Conservation (phyloP, 2,888 invertebrate genomes). For the Tridacna crocea region DNA sequence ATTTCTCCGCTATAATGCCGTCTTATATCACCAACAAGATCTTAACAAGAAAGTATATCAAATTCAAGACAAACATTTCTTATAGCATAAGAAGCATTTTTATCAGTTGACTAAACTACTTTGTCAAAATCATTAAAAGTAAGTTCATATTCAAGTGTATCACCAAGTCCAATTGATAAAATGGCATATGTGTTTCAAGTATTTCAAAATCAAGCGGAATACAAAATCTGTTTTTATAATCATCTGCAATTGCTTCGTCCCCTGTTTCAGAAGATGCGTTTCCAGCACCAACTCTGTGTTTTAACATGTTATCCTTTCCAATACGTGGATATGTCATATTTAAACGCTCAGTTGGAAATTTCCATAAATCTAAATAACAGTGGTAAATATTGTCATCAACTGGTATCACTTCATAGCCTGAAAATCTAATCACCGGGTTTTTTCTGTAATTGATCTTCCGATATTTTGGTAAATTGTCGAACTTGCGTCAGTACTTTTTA, state of each 20-base stretch:
- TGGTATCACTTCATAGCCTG: too few species aligned
- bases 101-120: slow-evolving; percentile 46
- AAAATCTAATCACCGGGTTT: too few species aligned
- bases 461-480: too few species aligned
- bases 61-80: slow-evolving; percentile 58
- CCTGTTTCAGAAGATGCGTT: too few species aligned
- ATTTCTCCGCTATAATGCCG: slow-evolving; percentile 35
- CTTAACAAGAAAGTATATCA: slow-evolving; percentile 50
- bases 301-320: slow-evolving; percentile 42
- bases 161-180: slow-evolving; percentile 55
- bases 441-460: too few species aligned
- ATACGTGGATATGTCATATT: slow-evolving; percentile 55
- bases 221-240: slow-evolving; percentile 15
- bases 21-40: slow-evolving; percentile 53
- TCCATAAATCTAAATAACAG: neutral
- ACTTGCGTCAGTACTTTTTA: too few species aligned
- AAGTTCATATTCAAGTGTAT: slow-evolving; percentile 49
- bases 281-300: too few species aligned
- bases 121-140: slow-evolving; percentile 47
- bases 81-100: slow-evolving; percentile 40
- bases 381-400: neutral
- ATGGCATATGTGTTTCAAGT: slow-evolving; percentile 54
- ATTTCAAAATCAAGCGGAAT: slow-evolving; percentile 49
- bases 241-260: neutral
- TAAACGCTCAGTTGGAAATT: neutral